These are phyloP conservation scores for Isaurus tuberculatus DNA, from an alignment of 92 coral and sea anemone genomes.

Conservation along the genomic window DNA sequence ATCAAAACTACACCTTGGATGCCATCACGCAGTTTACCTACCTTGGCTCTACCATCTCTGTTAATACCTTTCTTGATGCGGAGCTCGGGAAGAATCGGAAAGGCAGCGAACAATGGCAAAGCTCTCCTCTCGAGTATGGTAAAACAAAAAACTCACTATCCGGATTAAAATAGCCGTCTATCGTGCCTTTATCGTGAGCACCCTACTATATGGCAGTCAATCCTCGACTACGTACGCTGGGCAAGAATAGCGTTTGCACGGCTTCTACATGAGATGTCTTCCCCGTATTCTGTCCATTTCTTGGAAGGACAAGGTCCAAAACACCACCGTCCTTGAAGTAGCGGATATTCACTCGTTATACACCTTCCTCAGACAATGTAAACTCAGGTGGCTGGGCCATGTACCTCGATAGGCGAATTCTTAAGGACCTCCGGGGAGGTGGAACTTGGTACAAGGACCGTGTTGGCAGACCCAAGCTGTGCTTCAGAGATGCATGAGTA, in stretches of 20 bases:
- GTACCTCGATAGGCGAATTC: too few species aligned
- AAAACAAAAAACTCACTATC: not conserved
- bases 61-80: not conserved
- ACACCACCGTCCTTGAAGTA: too few species aligned
- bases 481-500: too few species aligned
- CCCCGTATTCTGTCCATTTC: not conserved
- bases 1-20: not conserved
- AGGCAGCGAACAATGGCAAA: not conserved
- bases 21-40: not conserved
- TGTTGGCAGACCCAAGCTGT: too few species aligned
- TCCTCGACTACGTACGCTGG: not conserved
- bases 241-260: not conserved
- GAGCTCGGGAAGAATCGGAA: not conserved
- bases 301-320: too few species aligned
- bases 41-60: not conserved
- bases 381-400: too few species aligned
- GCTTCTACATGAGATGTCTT: constrained; percentile 2
- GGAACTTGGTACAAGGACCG: too few species aligned
- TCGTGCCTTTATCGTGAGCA: constrained; percentile 1
- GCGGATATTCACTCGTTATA: too few species aligned
- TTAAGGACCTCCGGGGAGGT: too few species aligned
- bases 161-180: not conserved
- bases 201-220: not conserved
- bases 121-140: not conserved
- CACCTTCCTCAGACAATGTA: too few species aligned